Evolutionary conservation across 2,888 invertebrate species (phyloP).

Genomic region (Listrodromus nycthemerus): DNA sequence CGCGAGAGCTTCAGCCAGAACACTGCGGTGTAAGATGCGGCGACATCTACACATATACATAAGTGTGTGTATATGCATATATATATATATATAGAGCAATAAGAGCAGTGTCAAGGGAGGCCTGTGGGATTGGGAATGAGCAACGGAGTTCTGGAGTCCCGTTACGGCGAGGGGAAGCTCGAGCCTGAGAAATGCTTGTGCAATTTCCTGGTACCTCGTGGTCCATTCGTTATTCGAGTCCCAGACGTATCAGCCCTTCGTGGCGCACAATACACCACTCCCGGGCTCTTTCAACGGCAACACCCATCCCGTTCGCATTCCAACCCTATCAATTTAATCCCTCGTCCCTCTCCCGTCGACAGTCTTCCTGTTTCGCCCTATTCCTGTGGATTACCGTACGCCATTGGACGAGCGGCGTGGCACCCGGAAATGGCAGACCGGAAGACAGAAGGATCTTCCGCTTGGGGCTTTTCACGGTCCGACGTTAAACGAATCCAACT

Average conservation of each 20-base stretch:
- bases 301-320: slow-evolving; percentile 46
- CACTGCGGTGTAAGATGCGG: neutral
- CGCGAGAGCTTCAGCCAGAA: neutral
- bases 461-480: neutral
- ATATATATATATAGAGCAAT: neutral
- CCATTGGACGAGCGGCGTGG: slow-evolving; percentile 5
- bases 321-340: slow-evolving; percentile 56
- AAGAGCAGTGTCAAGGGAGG: slow-evolving; percentile 23
- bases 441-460: neutral
- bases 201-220: slow-evolving; percentile 74
- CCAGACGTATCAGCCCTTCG: slow-evolving; percentile 65
- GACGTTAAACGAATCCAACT: slow-evolving; percentile 20
- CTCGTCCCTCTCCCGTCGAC: neutral
- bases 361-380: slow-evolving; percentile 1
- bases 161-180: slow-evolving; percentile 31
- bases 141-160: slow-evolving; percentile 28
- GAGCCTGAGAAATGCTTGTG: slow-evolving; percentile 73
- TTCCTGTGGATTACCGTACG: slow-evolving; percentile 8
- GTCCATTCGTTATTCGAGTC: slow-evolving; percentile 75
- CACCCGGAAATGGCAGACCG: neutral
- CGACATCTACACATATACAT: neutral
- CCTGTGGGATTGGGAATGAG: slow-evolving; percentile 16
- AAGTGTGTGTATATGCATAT: neutral
- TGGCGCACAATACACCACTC: slow-evolving; percentile 47
- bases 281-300: slow-evolving; percentile 1